phyloP scores from a whole-genome alignment of 2,888 invertebrate species.

The Celastrina argiolus region DNA sequence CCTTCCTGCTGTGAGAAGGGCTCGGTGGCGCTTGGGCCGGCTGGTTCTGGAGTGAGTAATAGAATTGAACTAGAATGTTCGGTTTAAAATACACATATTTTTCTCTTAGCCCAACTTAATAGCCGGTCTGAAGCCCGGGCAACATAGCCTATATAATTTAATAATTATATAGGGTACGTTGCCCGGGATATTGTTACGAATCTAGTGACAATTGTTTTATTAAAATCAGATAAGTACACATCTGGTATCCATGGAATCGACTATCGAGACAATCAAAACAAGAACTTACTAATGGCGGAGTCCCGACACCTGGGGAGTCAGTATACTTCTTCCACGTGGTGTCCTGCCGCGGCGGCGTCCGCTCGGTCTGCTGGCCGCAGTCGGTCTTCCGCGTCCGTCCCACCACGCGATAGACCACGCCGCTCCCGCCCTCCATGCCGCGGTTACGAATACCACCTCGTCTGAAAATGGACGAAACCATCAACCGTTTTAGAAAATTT shows the following conservation, averaged over 20 bases:
- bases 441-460: constrained; percentile 75
- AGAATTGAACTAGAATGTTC: too few relatives aligned
- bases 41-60: constrained; percentile 61
- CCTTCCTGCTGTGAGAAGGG: constrained; percentile 65
- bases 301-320: constrained; percentile 80
- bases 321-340: constrained; percentile 82
- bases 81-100: too few relatives aligned
- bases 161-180: too few relatives aligned
- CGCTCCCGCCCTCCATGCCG: constrained; percentile 77
- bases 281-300: constrained; percentile 62
- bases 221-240: too few relatives aligned
- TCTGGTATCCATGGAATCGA: too few relatives aligned
- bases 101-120: too few relatives aligned
- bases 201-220: too few relatives aligned
- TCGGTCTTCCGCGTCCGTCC: constrained; percentile 71
- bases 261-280: too few relatives aligned
- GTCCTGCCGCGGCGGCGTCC: constrained; percentile 65
- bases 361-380: constrained; percentile 72
- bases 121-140: too few relatives aligned
- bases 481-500: neutral
- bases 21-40: constrained; percentile 64
- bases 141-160: too few relatives aligned
- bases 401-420: constrained; percentile 72
- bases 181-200: too few relatives aligned
- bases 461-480: constrained; percentile 45